Evolutionary conservation across 2,797 vertebrate genomes (phyloP), one percentile per base, ranked within the genome.

Genomic region (Tarsius wallacei): DNA sequence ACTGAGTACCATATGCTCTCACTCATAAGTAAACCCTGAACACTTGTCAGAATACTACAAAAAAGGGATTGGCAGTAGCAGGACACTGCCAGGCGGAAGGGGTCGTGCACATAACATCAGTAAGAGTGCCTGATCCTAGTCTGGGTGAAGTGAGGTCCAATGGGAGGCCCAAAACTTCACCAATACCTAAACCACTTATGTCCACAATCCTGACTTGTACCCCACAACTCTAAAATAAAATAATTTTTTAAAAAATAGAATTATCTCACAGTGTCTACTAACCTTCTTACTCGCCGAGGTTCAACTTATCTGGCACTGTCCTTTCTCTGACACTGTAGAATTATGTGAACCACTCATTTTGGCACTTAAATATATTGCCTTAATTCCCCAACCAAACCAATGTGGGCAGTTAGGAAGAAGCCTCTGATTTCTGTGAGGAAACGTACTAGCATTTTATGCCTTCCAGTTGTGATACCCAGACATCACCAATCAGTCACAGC

Each of bases 401-500:
- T 14, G 15, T 68, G 36, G 36, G 26, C 59, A 31, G n/a, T 53
- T 93, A 83, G 11, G 83, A 81, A 66, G 57, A 91, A 80, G 31
- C 26, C 71, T 94, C 89, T 42, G 26, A 68, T 87, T 82, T 82
- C 24, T 66, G 8, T 94, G 42, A 81, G 88, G 73, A 91, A 74
- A 85, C 59, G 84, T 11, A 53, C 71, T 70, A 68, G 17, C 13
- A 61, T 53, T 13, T 42, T 42, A 42, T 42, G 42, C 42, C 42
- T 42, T 42, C 42, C 42, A 42, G 42, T 42, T 42, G 42, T 42
- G 42, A 42, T 42, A 42, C 42, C 42, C 86, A 83, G 80, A 90
- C 33, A 77, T 91, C 47, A 31, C n/a, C 49, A 88, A 80, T 94
- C n/a, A 84, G 74, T 94, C 42, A 85, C 1, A 68, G 57, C 63